A percentile compares a stretch with the other conserved stretches of the same genome.
phyloP scores from a whole-genome alignment of 2,888 invertebrate genomes.

The Erannis defoliaria region DNA sequence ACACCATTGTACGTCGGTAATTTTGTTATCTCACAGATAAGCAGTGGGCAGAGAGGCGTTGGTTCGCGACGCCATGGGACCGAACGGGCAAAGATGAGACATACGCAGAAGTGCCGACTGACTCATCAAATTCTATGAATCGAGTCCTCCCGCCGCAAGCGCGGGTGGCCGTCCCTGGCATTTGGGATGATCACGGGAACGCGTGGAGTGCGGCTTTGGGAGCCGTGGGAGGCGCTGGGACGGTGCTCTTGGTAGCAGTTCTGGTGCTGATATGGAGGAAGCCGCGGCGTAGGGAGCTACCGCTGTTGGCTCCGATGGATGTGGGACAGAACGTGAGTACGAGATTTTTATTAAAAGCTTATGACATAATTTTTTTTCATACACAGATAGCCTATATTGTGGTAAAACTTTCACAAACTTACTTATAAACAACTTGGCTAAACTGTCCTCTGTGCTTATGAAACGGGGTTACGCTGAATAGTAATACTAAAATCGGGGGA shows the following conservation, averaged over 20 bases:
- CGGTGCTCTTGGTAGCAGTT: constrained; percentile 72
- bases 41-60: constrained; percentile 70
- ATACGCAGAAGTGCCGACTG: constrained; percentile 47
- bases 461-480: too few relatives aligned
- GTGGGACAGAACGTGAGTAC: constrained; percentile 74
- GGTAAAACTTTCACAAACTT: too few relatives aligned
- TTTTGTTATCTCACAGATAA: constrained; percentile 82
- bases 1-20: constrained; percentile 70
- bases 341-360: too few relatives aligned
- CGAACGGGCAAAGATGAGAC: constrained; percentile 50
- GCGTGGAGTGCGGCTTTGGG: constrained; percentile 77
- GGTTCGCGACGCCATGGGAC: constrained; percentile 64
- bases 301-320: constrained; percentile 74
- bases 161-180: constrained; percentile 44
- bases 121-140: constrained; percentile 30
- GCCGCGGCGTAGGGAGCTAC: constrained; percentile 65
- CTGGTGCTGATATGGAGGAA: constrained; percentile 68
- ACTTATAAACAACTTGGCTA: too few relatives aligned
- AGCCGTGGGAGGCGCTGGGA: constrained; percentile 73
- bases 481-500: too few relatives aligned
- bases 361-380: too few relatives aligned
- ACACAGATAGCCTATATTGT: too few relatives aligned
- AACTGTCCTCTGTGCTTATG: too few relatives aligned
- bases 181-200: constrained; percentile 58
- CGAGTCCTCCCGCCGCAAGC: constrained; percentile 55